Evolutionary conservation across 2,797 vertebrate species (phyloP), one percentile per base, ranked within the genome.

Genomic region (Scleropages formosus): DNA sequence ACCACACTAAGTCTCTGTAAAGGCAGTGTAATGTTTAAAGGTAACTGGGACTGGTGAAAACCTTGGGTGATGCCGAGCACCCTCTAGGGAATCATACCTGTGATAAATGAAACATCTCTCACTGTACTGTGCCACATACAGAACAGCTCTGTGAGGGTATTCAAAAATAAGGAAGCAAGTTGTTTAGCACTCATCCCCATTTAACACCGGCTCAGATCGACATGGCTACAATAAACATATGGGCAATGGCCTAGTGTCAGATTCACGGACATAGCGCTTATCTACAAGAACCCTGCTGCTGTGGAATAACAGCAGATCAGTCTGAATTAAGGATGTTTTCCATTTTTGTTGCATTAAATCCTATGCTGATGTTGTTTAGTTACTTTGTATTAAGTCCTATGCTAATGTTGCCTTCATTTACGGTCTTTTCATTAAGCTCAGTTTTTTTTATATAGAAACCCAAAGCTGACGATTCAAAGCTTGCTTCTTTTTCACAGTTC

Each of bases 201-300:
- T 67, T n/a, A 67, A 67, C 46, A 24, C 0, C 69, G 66, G 1
- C 22, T 3, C 44, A 69, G 20, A 22, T 20, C 66, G 22, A 68
- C 51, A 10, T 26, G 68, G 22, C 24, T 56, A 51, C 15, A 61
- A 47, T 63, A 60, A 62, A 46, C 20, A 22, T 26, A 39, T 62
- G 10, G 44, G 63, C 26, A 44, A 62, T 74, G 63, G 65, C 51
- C 22, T 20, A 26, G 18, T 59, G 63, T 75, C 71, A 79, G 74
- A 67, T 74, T 80, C 74, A 80, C 51, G 61, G 80, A 75, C 72
- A 79, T 72, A 39, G 31, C 39, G 31, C 31, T 81, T 78, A 74
- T 85, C 80, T 65, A 78, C 82, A 81, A 82, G 82, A 78, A 82
- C 87, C 80, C 79, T 64, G 79, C 81, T 85, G 83, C 85, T 79